Evolutionary conservation across 2,888 invertebrate species (phyloP).

Genomic region (Mesochorus sp.): DNA sequence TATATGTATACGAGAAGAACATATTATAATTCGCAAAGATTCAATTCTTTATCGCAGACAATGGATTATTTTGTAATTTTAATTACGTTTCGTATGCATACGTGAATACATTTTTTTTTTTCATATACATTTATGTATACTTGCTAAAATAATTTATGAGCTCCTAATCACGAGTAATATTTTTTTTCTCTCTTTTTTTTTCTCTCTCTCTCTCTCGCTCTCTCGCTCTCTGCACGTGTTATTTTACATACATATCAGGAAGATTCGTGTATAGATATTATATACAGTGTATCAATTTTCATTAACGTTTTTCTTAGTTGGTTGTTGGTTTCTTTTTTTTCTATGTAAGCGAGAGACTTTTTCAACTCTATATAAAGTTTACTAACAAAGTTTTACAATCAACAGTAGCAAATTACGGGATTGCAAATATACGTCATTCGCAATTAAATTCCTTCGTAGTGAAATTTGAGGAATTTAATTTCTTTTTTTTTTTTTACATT

Average conservation of each 20-base stretch:
- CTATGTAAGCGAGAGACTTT: slow-evolving; percentile 36
- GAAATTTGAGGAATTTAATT: slow-evolving; percentile 6
- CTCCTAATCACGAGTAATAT: slow-evolving; percentile 47
- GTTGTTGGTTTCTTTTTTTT: slow-evolving; percentile 42
- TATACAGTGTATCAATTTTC: no score
- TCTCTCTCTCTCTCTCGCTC: no score
- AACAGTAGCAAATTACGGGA: slow-evolving; percentile 58
- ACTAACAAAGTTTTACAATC: slow-evolving; percentile 54
- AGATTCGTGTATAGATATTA: slow-evolving; percentile 62
- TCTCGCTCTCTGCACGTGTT: slow-evolving; percentile 45
- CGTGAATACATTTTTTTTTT: slow-evolving; percentile 33
- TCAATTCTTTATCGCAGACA: slow-evolving; percentile 53
- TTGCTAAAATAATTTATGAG: slow-evolving; percentile 63
- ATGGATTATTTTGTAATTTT: slow-evolving; percentile 55
- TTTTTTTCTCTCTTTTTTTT: no score
- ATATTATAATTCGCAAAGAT: slow-evolving; percentile 37
- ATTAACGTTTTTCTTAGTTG: no score
- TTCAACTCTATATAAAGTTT: slow-evolving; percentile 28
- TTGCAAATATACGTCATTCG: slow-evolving; percentile 55
- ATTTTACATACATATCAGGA: slow-evolving; percentile 73
- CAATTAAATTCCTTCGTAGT: slow-evolving; percentile 39
- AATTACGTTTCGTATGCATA: slow-evolving; percentile 43
- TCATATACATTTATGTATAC: slow-evolving; percentile 58
- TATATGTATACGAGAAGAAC: slow-evolving; percentile 37
- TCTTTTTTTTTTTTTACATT: background rate